These are phyloP conservation scores for Agonopterix heracliana DNA, from an alignment of 2,888 invertebrate species.

Conservation along the genomic window DNA sequence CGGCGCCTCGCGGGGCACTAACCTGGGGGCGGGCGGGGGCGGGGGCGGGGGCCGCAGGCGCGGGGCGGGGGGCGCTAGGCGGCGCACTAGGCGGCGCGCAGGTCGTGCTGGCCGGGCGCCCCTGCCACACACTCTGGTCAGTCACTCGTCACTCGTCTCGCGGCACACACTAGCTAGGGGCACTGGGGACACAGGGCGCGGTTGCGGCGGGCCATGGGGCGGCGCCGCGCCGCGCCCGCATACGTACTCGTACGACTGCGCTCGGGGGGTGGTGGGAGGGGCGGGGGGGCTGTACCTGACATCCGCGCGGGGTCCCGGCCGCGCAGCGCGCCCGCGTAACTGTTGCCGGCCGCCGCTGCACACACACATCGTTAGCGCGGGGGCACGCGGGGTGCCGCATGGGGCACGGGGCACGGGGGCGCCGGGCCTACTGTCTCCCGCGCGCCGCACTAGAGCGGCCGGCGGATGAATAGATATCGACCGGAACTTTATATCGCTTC, in stretches of 20 bases:
- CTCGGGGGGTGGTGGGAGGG: constrained; percentile 8
- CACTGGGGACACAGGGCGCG: constrained; percentile 51
- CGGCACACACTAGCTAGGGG: background rate
- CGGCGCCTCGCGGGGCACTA: constrained; percentile 6
- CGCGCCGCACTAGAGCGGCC: constrained; percentile 15
- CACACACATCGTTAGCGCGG: constrained; percentile 19
- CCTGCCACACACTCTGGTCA: constrained; percentile 10
- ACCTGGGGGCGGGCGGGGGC: background rate
- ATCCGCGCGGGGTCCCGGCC: constrained; percentile 87
- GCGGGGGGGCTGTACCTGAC: constrained; percentile 83
- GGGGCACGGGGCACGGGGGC: constrained; percentile 4
- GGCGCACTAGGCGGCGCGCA: constrained; percentile 1
- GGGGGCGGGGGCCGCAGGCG: constrained; percentile 2
- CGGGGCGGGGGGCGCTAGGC: background rate
- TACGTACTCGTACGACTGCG: constrained; percentile 80
- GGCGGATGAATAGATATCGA: background rate
- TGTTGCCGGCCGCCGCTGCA: constrained; percentile 57
- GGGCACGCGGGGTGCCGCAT: constrained; percentile 6
- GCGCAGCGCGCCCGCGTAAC: constrained; percentile 94
- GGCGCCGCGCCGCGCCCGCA: constrained; percentile 84
- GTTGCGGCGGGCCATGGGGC: constrained; percentile 78
- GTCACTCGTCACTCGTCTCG: constrained; percentile 6
- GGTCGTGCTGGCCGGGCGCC: background rate
- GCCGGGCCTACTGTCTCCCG: constrained; percentile 6
- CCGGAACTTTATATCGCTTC: background rate